phyloP scores from a whole-genome alignment of 1,140 invertebrate genomes.

The Anastatus disparis region DNA sequence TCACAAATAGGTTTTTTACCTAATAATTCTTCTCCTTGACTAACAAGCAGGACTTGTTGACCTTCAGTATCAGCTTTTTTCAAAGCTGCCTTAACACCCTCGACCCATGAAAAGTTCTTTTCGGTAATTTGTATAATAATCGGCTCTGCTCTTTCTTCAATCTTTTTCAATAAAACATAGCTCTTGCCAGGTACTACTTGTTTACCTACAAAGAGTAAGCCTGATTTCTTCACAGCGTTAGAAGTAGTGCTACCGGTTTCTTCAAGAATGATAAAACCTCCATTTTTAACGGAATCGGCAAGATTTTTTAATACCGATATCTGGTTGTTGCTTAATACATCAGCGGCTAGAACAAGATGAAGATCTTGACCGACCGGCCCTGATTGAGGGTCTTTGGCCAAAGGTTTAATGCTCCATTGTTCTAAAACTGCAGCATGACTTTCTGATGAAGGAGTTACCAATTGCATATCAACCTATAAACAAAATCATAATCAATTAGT shows the following conservation, averaged over 20 bases:
- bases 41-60: constrained; percentile 78
- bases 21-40: constrained; percentile 72
- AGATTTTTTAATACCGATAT: constrained; percentile 68
- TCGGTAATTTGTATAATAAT: constrained; percentile 73
- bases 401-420: constrained; percentile 69
- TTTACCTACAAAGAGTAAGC: constrained; percentile 68
- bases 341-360: constrained; percentile 73
- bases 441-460: constrained; percentile 58
- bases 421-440: constrained; percentile 66
- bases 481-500: constrained; percentile 19
- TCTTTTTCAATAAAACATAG: constrained; percentile 71
- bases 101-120: constrained; percentile 84
- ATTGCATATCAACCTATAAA: constrained; percentile 60
- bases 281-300: constrained; percentile 71
- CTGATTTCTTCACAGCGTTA: constrained; percentile 55
- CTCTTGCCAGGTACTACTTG: constrained; percentile 70
- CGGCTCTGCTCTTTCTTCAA: constrained; percentile 59
- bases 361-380: constrained; percentile 72
- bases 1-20: too few species aligned
- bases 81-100: constrained; percentile 78
- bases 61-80: constrained; percentile 69
- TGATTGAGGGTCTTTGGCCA: constrained; percentile 67
- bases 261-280: constrained; percentile 83
- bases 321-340: constrained; percentile 67
- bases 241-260: constrained; percentile 72